phyloP scores from a whole-genome alignment of 2,113 vertebrate genomes.

The Solea solea region DNA sequence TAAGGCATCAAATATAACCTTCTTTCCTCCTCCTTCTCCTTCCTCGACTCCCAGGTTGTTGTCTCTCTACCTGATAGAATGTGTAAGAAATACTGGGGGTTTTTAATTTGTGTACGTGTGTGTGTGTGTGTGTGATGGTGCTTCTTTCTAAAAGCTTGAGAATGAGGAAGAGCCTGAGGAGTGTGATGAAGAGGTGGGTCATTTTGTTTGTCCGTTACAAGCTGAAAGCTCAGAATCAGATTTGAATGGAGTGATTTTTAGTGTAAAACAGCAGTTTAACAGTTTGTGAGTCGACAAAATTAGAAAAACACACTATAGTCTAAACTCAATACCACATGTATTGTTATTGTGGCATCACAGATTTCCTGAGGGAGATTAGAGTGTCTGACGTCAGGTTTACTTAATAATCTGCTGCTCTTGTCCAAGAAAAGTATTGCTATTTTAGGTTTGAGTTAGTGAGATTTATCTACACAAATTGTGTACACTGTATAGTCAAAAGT shows the following conservation, averaged over 20 bases:
- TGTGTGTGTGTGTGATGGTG: not conserved
- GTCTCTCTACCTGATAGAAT: not conserved
- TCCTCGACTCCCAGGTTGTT: not conserved
- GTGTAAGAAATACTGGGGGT: not conserved
- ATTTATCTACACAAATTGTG: too few relatives aligned
- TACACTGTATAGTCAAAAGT: too few relatives aligned
- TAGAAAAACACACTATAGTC: too few relatives aligned
- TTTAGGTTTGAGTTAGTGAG: too few relatives aligned
- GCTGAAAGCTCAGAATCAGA: not conserved
- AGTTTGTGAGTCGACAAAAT: too few relatives aligned
- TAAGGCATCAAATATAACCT: not conserved
- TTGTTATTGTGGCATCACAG: too few relatives aligned
- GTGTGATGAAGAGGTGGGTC: slow-evolving; percentile 79
- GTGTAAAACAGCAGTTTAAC: too few relatives aligned
- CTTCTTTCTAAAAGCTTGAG: slow-evolving; percentile 72
- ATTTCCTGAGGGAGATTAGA: too few relatives aligned
- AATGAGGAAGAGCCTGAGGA: slow-evolving; percentile 79
- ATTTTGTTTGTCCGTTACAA: not conserved
- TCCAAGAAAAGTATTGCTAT: too few relatives aligned
- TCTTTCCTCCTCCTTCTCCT: not conserved
- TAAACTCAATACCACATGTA: too few relatives aligned
- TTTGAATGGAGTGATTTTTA: not conserved
- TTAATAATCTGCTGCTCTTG: too few relatives aligned
- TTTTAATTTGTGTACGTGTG: not conserved
- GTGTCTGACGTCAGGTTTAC: too few relatives aligned